phyloP scores from a whole-genome alignment of 2,113 vertebrate species.

The Notothenia rossii region DNA sequence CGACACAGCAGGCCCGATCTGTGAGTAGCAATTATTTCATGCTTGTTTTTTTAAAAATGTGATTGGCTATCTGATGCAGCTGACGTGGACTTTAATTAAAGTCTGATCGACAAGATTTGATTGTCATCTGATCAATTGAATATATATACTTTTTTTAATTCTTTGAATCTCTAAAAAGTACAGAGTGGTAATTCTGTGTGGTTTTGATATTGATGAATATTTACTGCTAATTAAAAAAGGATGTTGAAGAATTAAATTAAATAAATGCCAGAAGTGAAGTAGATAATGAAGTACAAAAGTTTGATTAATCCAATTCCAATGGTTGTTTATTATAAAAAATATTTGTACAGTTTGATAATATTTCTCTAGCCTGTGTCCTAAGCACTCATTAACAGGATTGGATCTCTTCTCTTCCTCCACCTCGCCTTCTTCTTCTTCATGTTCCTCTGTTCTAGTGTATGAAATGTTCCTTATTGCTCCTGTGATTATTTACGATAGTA shows the following conservation, averaged over 20 bases:
- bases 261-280: too few species aligned
- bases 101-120: background rate
- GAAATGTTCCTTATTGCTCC: background rate
- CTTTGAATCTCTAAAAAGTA: too few species aligned
- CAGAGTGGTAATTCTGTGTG: background rate
- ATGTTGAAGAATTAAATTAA: too few species aligned
- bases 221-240: too few species aligned
- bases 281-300: background rate
- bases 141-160: background rate
- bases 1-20: constrained; percentile 95
- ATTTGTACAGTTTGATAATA: background rate
- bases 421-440: background rate
- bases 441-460: background rate
- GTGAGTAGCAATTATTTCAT: constrained; percentile 81
- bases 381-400: background rate
- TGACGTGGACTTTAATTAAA: background rate
- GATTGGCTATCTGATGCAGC: background rate
- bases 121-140: background rate
- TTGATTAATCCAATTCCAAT: background rate
- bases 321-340: background rate
- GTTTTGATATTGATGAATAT: background rate
- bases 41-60: too few species aligned
- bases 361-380: background rate
- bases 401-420: background rate
- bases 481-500: background rate